phyloP scores from a whole-genome alignment of 2,888 invertebrate genomes.

The Trichopoda pennipes region DNA sequence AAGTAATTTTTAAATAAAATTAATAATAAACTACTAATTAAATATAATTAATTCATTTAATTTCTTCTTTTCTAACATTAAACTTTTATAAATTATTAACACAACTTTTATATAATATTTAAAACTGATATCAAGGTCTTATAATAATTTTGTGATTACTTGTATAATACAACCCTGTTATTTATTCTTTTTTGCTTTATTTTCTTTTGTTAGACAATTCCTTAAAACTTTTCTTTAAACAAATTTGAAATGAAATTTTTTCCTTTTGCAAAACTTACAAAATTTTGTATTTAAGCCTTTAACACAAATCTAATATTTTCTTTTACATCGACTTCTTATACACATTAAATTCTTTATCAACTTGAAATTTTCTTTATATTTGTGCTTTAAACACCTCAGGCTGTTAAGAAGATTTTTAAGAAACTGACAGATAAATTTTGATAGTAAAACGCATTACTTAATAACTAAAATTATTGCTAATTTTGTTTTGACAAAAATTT shows the following conservation, averaged over 20 bases:
- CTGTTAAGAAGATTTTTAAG: conserved; percentile 19
- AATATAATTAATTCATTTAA: too few species aligned
- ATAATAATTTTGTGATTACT: too few species aligned
- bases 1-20: too few species aligned
- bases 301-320: not conserved
- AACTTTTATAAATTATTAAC: too few species aligned
- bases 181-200: not conserved
- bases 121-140: too few species aligned
- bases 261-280: conserved; percentile 23
- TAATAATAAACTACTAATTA: too few species aligned
- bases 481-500: conserved; percentile 45
- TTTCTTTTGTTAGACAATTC: not conserved
- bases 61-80: too few species aligned
- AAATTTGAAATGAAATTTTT: conserved; percentile 3
- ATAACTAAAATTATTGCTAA: conserved; percentile 12
- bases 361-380: not conserved
- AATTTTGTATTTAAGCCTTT: not conserved
- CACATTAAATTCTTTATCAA: not conserved
- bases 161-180: not conserved
- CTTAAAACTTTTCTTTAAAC: conserved; percentile 29
- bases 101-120: too few species aligned
- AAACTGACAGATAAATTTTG: conserved; percentile 5
- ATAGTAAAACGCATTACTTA: not conserved
- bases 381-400: not conserved
- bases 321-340: not conserved